Percentiles rank a stretch among this genome's conserved stretches.
phyloP scores from a whole-genome alignment of 2,888 invertebrate genomes.

The Nysson spinosus region DNA sequence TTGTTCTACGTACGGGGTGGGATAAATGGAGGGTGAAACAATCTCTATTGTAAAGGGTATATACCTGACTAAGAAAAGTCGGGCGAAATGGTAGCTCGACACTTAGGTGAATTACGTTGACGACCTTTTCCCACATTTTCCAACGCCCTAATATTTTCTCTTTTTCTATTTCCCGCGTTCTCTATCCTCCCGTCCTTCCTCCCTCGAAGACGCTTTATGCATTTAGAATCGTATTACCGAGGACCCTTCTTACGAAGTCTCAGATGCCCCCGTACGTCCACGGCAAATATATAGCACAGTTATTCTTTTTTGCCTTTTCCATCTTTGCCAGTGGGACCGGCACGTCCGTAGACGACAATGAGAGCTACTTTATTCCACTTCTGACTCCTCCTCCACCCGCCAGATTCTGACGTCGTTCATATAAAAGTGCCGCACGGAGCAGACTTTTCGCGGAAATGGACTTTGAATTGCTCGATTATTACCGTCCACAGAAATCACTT shows the following conservation, averaged over 20 bases:
- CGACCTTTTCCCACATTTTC: constrained; percentile 30
- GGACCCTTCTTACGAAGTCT: constrained; percentile 32
- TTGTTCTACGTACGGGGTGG: neutral
- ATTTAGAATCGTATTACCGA: constrained; percentile 61
- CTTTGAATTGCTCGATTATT: constrained; percentile 68
- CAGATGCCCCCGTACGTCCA: constrained; percentile 19
- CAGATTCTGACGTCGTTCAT: constrained; percentile 4
- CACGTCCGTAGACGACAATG: constrained; percentile 56
- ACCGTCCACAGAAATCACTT: constrained; percentile 43
- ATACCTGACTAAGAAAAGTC: constrained; percentile 34
- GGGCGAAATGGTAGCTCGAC: constrained; percentile 42
- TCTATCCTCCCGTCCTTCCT: neutral
- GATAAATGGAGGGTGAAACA: constrained; percentile 46
- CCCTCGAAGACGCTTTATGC: constrained; percentile 48
- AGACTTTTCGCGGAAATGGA: constrained; percentile 67
- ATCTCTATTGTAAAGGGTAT: constrained; percentile 27
- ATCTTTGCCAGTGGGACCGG: constrained; percentile 8
- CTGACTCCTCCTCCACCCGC: constrained; percentile 15
- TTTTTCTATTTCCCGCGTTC: neutral
- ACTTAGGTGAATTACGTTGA: constrained; percentile 53
- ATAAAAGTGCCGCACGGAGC: constrained; percentile 16
- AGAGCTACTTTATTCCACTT: constrained; percentile 50
- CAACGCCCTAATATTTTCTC: constrained; percentile 8
- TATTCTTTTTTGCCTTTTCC: constrained; percentile 42
- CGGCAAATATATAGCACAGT: constrained; percentile 58